Evolutionary conservation across 2,888 invertebrate species (phyloP).

Genomic region (Acleris sparsana): DNA sequence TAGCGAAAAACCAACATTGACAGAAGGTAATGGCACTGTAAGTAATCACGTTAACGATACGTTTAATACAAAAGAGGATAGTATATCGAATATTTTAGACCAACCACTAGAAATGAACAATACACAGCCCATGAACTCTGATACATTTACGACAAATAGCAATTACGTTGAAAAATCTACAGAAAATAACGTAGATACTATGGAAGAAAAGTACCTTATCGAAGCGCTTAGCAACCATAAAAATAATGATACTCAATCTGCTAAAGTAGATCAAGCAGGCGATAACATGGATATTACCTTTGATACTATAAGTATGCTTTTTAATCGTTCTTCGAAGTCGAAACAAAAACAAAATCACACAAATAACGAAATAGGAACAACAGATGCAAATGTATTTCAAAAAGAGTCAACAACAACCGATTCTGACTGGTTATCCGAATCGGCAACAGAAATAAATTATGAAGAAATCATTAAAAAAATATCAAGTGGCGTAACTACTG

Average conservation of each 20-base stretch:
- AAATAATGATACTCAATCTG: constrained; percentile 38
- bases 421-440: constrained; percentile 70
- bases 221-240: constrained; percentile 47
- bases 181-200: constrained; percentile 45
- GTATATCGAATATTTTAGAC: constrained; percentile 24
- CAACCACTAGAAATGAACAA: constrained; percentile 42
- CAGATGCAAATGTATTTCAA: constrained; percentile 43
- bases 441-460: constrained; percentile 66
- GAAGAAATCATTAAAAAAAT: constrained; percentile 60
- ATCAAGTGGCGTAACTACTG: constrained; percentile 59
- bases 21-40: neutral
- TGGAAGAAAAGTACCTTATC: constrained; percentile 53
- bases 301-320: constrained; percentile 64
- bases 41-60: neutral
- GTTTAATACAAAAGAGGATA: neutral
- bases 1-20: neutral
- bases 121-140: constrained; percentile 34
- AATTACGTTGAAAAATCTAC: constrained; percentile 50
- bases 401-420: constrained; percentile 51
- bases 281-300: constrained; percentile 65
- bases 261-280: constrained; percentile 40
- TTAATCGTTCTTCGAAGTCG: constrained; percentile 70
- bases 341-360: constrained; percentile 48
- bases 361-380: constrained; percentile 39
- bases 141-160: constrained; percentile 44